These are phyloP conservation scores for Eupithecia dodoneata DNA, from an alignment of 2,888 invertebrate genomes.

Conservation along the genomic window DNA sequence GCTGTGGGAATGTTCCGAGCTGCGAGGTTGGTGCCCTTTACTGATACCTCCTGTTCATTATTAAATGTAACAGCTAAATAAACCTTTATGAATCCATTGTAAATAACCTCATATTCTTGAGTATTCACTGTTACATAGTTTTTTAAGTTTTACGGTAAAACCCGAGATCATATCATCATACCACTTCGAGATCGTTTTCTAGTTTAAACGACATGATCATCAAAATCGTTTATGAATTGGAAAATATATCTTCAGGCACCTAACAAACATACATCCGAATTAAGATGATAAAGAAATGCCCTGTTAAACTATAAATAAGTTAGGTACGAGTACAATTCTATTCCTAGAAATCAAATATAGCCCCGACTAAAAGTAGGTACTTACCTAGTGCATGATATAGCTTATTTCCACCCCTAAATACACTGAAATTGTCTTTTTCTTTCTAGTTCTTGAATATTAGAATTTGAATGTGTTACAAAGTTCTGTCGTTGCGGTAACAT, in stretches of 20 bases:
- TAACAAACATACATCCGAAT: background rate
- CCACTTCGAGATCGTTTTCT: background rate
- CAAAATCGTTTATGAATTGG: background rate
- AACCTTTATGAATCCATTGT: background rate
- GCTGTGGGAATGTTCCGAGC: conserved; percentile 93
- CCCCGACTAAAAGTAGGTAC: too few relatives aligned
- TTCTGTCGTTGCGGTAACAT: conserved; percentile 30
- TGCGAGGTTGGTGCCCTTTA: conserved; percentile 82
- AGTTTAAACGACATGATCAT: background rate
- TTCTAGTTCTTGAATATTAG: conserved; percentile 14
- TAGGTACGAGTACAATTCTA: background rate
- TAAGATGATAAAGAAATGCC: background rate
- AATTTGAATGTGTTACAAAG: conserved; percentile 30
- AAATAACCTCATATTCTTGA: background rate
- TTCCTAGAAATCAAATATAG: background rate
- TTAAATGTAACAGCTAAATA: background rate
- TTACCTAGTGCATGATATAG: background rate
- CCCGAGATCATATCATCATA: too few relatives aligned
- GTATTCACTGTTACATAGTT: background rate
- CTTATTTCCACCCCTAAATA: background rate
- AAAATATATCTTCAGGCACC: background rate
- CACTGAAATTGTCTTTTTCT: background rate
- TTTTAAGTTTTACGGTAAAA: background rate
- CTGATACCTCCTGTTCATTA: background rate
- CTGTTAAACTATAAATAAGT: too few relatives aligned